Evolutionary conservation across 2,888 invertebrate genomes (phyloP), one percentile per base, ranked within the genome.

Genomic region (Malthinus flaveolus): DNA sequence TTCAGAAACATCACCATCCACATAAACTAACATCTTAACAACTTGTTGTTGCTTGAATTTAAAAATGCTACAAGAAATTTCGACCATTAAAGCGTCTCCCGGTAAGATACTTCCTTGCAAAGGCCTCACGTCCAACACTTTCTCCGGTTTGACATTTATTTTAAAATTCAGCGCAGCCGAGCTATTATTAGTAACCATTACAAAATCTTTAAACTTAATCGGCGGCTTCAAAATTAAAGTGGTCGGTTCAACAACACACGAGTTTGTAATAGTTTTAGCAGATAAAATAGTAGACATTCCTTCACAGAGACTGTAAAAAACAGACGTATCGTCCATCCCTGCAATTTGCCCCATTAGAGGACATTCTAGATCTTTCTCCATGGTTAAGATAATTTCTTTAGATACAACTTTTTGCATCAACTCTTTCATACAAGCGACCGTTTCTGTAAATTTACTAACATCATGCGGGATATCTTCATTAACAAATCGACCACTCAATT

Each of bases 311-410:
- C 76, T 70, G 10, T 75, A 73, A 63, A 71, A 78, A 59, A 73
- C 57, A 1, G 68, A 71, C 6, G 75, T 74, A 45, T 78, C 76
- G 54, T 77, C 75, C 3, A 68, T 64, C 15, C 66, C 71, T 8
- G 68, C 71, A 6, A 71, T 67, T 10, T 61, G 60, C 4, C 48
- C 63, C 33, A 75, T 68, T 8, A 78, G 57, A 1, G 77, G 77
- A 35, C 68, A 63, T 42, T 78, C 76, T 8, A 71, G 65, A 64
- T 78, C 75, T 51, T 72, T 73, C 63, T 79, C 79, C 3, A 79
- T 52, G 1, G 75, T 77, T 13, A 79, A 35, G n/a, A 69, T 65
- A 32, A 79, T 68, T 66, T 79, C 78, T 15, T 72, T 70, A 7
- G 59, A 63, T 11, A 62, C 66, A 8, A 78, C 64, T 9, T 69